Evolutionary conservation across 2,797 vertebrate species (phyloP), one percentile per base, ranked within the genome.

Genomic region (Sebastes reedi): DNA sequence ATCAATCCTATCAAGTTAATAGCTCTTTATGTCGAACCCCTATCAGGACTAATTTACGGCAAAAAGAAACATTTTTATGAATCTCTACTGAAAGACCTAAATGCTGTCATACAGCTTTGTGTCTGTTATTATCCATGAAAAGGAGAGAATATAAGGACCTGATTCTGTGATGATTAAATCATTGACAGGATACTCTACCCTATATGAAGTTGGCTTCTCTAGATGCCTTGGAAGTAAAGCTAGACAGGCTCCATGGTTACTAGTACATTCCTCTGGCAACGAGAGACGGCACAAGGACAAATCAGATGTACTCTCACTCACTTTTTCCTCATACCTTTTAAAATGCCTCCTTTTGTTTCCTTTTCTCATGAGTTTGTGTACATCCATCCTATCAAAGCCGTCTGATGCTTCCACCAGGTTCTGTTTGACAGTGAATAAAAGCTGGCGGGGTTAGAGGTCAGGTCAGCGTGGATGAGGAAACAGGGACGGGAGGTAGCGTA

Each of bases 1-100:
- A 96, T 97, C 97, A 96, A 95, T 95, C 92, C 94, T 96, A 95
- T 97, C 96, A 97, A 95, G 94, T 96, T 97, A 97, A 97, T 96
- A 34, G 59, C 66, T 20, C 9, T 69, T 95, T 94, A 93, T 97
- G 95, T 95, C 93, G 90, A 95, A 95, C 95, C 96, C 96, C 13
- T 97, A 95, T 95, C 93, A 91, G 82, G 92, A 94, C 94, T 95
- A 95, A 96, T 94, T 95, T 90, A 92, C 92, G 95, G 50, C 92
- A 96, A 97, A 95, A 96, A 97, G 95, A 95, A 95, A 96, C 93
- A 96, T 95, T 96, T 96, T 96, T 93, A 22, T 96, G 94, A 94
- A 96, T 97, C 95, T 96, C 95, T 96, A 97, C 91, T 96, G 94
- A 95, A 92, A 95, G 95, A 93, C 16, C 11, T 52, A 25, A 95